These are phyloP conservation scores for Zophobas atratus DNA, from an alignment of 1,140 invertebrate species.

Conservation along the genomic window DNA sequence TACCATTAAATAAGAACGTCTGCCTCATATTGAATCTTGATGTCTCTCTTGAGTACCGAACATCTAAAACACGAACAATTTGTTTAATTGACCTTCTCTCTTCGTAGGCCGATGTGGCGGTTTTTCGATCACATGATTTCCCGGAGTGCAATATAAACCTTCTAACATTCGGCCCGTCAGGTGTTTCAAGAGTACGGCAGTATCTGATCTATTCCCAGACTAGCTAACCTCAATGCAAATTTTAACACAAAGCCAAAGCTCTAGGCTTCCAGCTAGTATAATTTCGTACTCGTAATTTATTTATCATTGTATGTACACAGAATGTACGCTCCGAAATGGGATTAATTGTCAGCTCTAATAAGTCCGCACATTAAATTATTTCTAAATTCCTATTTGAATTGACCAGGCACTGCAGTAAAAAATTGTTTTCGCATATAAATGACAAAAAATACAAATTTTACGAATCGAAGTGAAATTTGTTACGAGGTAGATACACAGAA, in stretches of 20 bases:
- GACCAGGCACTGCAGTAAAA: too few relatives aligned
- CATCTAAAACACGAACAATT: conserved; percentile 46
- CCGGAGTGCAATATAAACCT: conserved; percentile 43
- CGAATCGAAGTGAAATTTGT: too few relatives aligned
- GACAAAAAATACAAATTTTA: too few relatives aligned
- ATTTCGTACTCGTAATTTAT: too few relatives aligned
- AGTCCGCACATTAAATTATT: too few relatives aligned
- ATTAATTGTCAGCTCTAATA: too few relatives aligned
- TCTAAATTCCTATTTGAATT: too few relatives aligned
- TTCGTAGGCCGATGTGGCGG: conserved; percentile 36
- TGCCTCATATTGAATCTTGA: conserved; percentile 41
- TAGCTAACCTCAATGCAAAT: conserved; percentile 32
- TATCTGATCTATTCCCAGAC: conserved; percentile 43
- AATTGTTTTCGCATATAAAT: too few relatives aligned
- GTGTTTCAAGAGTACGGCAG: conserved; percentile 32
- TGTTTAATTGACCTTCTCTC: conserved; percentile 47
- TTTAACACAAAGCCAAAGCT: conserved; percentile 16
- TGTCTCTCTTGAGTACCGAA: conserved; percentile 34
- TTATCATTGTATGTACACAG: too few relatives aligned
- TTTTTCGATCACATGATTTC: conserved; percentile 47
- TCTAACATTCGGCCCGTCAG: conserved; percentile 41
- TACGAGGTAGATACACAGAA: too few relatives aligned
- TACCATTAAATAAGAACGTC: conserved; percentile 24
- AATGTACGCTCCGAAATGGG: too few relatives aligned
- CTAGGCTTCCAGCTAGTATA: neutral